Evolutionary conservation across 2,113 vertebrate species (phyloP).

Genomic region (Perccottus glenii): DNA sequence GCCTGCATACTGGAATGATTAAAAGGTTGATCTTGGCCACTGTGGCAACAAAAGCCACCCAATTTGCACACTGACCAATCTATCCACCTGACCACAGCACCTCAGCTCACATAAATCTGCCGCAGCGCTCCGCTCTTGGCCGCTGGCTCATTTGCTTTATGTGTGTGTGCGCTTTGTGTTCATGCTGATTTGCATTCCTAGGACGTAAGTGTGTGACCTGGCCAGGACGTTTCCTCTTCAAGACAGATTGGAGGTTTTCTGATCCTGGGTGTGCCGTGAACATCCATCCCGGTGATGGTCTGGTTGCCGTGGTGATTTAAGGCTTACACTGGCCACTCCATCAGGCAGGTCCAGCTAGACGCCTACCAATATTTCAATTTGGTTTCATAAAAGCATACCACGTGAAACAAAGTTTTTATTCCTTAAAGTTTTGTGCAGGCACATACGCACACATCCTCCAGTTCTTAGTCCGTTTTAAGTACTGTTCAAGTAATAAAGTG

Average conservation of each 20-base stretch:
- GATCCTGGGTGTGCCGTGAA: conserved; percentile 57
- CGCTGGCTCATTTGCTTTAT: conserved; percentile 25
- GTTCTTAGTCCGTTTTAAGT: conserved; percentile 12
- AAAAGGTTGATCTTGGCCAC: conserved; percentile 63
- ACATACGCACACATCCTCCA: background rate
- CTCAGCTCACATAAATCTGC: conserved; percentile 67
- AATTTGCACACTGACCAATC: conserved; percentile 66
- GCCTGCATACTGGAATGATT: conserved; percentile 55
- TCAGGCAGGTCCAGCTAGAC: background rate
- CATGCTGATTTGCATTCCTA: conserved; percentile 5
- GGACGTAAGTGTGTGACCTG: conserved; percentile 28
- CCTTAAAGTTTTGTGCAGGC: background rate
- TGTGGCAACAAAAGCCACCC: conserved; percentile 52
- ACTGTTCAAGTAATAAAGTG: conserved; percentile 31
- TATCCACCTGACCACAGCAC: conserved; percentile 72
- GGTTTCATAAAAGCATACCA: background rate
- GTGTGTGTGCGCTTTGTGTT: conserved; percentile 20
- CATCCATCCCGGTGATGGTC: conserved; percentile 64
- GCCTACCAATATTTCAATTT: background rate
- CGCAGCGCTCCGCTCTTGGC: conserved; percentile 12
- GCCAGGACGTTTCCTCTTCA: conserved; percentile 41
- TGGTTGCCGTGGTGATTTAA: conserved; percentile 72
- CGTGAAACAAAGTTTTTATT: background rate
- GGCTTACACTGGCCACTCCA: conserved; percentile 45
- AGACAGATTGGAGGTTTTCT: conserved; percentile 61